Evolutionary conservation across 2,113 vertebrate genomes (phyloP), one percentile per base, ranked within the genome.

Genomic region (Sinocyclocheilus maitianheensis): DNA sequence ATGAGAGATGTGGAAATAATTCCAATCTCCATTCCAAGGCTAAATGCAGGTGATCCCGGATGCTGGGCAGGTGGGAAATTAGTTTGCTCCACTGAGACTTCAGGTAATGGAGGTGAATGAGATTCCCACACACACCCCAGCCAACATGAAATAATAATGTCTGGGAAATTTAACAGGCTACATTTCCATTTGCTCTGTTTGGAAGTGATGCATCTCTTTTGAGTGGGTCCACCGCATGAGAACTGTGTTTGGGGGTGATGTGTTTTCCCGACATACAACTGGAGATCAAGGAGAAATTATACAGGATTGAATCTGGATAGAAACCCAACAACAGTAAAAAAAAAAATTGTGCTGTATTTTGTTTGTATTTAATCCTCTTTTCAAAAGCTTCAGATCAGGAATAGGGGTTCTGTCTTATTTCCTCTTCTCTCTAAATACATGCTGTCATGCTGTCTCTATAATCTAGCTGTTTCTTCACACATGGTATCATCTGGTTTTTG

Each of bases 1-100:
- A 85, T 80, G 80, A 88, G 81, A 88, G 86, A 89, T 86, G 89
- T 84, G 81, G 85, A 88, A 90, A 88, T 86, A 86, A 87, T 87
- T 86, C 88, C 87, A 87, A 88, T 87, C 83, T 89, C 83, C 76
- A 84, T 87, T 85, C 79, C 58, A 58, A 76, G 77, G 82, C 88
- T 85, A 87, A 87, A 87, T 37, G 75, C 87, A 75, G 81, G 84
- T 83, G 75, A 82, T 51, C 60, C 40, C n/a, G 60, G 84, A 80
- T 13, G n/a, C 40, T 14, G 69, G 71, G 88, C 40, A 84, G 83
- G 85, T 83, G 87, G 75, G 81, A 90, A 88, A 89, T 86, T 84
- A 76, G 88, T 88, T 86, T 87, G 77, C 63, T 87, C 88, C 87
- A 43, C 71, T 67, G 88, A 88, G 86, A 88, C 82, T 84, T 81